These are phyloP conservation scores for Manduca sexta DNA, from an alignment of 1,140 invertebrate genomes.

Conservation along the genomic window DNA sequence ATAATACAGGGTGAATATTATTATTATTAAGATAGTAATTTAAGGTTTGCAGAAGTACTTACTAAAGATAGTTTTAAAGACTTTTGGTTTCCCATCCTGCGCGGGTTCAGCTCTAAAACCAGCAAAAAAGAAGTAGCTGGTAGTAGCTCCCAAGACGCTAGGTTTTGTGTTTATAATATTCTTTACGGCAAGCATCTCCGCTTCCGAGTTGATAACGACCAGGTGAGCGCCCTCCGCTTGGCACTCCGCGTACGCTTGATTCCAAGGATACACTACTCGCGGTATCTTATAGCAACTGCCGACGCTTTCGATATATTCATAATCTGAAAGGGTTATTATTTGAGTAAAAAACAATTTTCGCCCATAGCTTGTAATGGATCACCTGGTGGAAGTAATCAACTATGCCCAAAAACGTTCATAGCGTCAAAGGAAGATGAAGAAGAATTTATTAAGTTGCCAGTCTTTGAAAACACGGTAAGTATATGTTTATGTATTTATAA, in stretches of 20 bases:
- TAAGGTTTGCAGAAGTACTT: constrained; percentile 25
- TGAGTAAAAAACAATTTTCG: no score
- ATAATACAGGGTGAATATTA: not conserved
- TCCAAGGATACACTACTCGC: constrained; percentile 28
- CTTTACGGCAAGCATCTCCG: constrained; percentile 28
- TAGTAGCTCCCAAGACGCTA: not conserved
- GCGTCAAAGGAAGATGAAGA: no score
- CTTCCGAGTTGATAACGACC: constrained; percentile 45
- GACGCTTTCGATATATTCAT: constrained; percentile 23
- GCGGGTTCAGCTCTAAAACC: constrained; percentile 31
- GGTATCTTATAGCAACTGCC: constrained; percentile 51
- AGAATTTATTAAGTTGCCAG: no score
- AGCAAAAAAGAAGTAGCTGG: constrained; percentile 29
- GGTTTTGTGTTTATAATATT: constrained; percentile 18
- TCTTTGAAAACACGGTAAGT: no score
- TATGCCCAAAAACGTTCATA: no score
- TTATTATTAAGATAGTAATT: not conserved
- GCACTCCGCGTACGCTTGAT: constrained; percentile 42
- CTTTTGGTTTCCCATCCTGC: constrained; percentile 11
- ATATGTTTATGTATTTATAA: no score
- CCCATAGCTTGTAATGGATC: no score
- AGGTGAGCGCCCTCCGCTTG: constrained; percentile 38
- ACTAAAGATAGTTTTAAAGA: constrained; percentile 51
- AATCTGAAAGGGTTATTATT: constrained; percentile 42
- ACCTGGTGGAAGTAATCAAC: no score